Percentiles rank a stretch among this genome's conserved stretches.
Conservation (phyloP, 2,113 vertebrate genomes). For the Dromaius novaehollandiae region DNA sequence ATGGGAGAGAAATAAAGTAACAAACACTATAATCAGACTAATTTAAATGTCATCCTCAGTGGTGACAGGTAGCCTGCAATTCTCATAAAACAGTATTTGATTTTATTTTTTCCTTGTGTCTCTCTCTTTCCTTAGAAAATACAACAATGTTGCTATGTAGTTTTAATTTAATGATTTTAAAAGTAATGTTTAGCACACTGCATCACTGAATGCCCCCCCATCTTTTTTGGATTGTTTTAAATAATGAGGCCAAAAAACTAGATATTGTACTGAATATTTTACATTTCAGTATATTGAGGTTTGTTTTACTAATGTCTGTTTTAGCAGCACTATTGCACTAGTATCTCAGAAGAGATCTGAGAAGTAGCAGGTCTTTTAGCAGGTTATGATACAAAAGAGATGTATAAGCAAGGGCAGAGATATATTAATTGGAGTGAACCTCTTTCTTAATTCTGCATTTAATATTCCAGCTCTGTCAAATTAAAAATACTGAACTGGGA, state of each 20-base stretch:
- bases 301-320: background rate
- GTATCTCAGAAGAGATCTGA: background rate
- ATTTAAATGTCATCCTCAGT: background rate
- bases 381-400: background rate
- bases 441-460: background rate
- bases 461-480: background rate
- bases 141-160: background rate
- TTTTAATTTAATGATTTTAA: background rate
- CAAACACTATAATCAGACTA: background rate
- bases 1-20: background rate
- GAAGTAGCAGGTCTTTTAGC: background rate
- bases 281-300: background rate
- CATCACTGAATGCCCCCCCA: background rate
- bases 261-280: background rate
- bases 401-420: background rate
- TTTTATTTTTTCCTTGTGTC: background rate
- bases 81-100: background rate
- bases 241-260: background rate
- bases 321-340: background rate
- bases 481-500: background rate
- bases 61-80: background rate
- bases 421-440: background rate
- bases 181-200: background rate
- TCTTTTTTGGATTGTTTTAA: background rate
- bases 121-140: background rate